These are phyloP conservation scores for Melanostoma scalare DNA, from an alignment of 2,888 invertebrate species.

Conservation along the genomic window DNA sequence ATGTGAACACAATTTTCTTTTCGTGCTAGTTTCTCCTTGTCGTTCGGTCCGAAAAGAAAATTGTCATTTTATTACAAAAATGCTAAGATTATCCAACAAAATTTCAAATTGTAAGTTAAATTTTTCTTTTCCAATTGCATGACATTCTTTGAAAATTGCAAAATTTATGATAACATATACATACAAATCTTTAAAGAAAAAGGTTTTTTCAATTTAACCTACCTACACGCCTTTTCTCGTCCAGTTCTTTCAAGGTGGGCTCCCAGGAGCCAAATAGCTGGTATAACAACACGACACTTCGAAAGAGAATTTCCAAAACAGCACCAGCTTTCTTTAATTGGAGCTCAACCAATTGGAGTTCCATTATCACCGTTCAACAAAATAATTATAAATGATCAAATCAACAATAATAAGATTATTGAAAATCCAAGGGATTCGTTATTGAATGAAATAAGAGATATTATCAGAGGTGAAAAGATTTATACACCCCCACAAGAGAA, in stretches of 20 bases:
- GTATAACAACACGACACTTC: neutral
- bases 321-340: constrained; percentile 2
- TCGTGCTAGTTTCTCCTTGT: too few species aligned
- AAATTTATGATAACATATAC: neutral
- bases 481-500: constrained; percentile 19
- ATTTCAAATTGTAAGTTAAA: constrained; percentile 34
- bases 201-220: neutral
- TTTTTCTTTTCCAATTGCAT: neutral
- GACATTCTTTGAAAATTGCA: neutral
- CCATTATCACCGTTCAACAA: constrained; percentile 21
- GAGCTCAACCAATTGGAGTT: neutral
- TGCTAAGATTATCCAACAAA: constrained; percentile 28
- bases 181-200: neutral
- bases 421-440: constrained; percentile 66
- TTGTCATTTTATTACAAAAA: constrained; percentile 1
- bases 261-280: constrained; percentile 11
- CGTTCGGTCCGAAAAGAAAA: too few species aligned
- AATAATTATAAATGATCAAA: constrained; percentile 44
- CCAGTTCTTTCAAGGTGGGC: constrained; percentile 29
- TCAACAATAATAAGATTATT: constrained; percentile 50
- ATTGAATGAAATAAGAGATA: constrained; percentile 72
- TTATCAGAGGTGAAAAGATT: constrained; percentile 44
- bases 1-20: too few species aligned
- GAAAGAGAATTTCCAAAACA: neutral
- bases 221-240: too few species aligned